These are phyloP conservation scores for Calliopsis andreniformis DNA, from an alignment of 1,140 invertebrate genomes.

Conservation along the genomic window DNA sequence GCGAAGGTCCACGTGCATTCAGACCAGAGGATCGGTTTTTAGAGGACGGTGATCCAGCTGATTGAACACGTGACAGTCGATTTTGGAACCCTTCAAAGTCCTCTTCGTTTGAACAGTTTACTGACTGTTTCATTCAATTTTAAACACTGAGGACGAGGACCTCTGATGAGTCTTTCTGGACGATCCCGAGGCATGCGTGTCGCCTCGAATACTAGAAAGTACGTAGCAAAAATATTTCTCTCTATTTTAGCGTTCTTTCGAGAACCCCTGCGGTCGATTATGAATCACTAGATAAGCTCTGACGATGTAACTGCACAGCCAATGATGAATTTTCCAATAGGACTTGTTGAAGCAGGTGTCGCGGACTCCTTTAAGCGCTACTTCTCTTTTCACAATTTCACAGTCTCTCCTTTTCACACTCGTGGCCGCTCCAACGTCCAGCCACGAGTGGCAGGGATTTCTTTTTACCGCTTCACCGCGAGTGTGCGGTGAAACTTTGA, in stretches of 20 bases:
- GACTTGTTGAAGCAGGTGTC: slow-evolving; percentile 18
- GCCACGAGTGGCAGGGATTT: slow-evolving; percentile 23
- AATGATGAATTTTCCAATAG: slow-evolving; percentile 41
- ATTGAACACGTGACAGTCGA: background rate
- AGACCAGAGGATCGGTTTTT: background rate
- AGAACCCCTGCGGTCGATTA: slow-evolving; percentile 26
- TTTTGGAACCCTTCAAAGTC: background rate
- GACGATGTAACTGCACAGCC: slow-evolving; percentile 61
- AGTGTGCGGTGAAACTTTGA: slow-evolving; percentile 65
- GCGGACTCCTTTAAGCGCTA: too few species aligned
- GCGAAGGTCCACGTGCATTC: slow-evolving; percentile 5
- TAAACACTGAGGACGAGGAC: too few species aligned
- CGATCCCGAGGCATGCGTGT: background rate
- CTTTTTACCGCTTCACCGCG: slow-evolving; percentile 37
- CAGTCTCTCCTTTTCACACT: background rate
- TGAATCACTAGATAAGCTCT: slow-evolving; percentile 59
- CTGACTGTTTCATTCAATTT: too few species aligned
- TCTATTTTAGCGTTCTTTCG: slow-evolving; percentile 10
- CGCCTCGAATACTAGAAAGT: slow-evolving; percentile 57
- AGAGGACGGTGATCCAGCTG: background rate
- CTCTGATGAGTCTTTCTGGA: background rate
- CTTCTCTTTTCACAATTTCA: too few species aligned
- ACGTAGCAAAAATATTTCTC: slow-evolving; percentile 72
- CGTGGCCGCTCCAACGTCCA: slow-evolving; percentile 12
- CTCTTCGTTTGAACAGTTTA: too few species aligned